Evolutionary conservation across 2,888 invertebrate genomes (phyloP), one percentile per base, ranked within the genome.

Genomic region (Altica lythri): DNA sequence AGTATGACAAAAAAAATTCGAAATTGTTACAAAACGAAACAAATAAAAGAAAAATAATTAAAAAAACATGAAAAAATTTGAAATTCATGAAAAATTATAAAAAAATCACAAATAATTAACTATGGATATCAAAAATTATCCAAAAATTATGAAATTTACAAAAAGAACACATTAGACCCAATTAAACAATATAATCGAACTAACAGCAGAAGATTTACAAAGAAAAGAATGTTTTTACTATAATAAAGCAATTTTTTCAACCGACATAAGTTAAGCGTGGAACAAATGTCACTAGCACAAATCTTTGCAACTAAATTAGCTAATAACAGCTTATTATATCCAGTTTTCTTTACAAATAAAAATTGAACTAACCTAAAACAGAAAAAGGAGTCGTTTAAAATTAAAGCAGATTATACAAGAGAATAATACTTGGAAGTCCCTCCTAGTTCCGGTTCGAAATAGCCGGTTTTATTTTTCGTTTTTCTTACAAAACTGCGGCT

Each of bases 371-470:
- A 16, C 22, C 37, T 46, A 46, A 37, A 46, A 46, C 46, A 46
- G 46, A 46, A 17, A 46, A 16, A 34, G 22, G 35, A 37, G 46
- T 37, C 46, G n/a, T 46, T 37, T 37, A 43, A 44, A 55, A 55
- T 55, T 51, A 51, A 43, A 55, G 29, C 37, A 30, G 45, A 55
- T 51, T 55, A 55, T n/a, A n/a, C 13, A 51, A 46, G 50, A 37
- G 55, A 51, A 55, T 51, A 51, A 54, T 54, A 54, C 55, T 46
- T 52, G 52, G 54, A 59, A 57, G 65, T 56, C 55, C 69, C 71
- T 68, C 73, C 72, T 64, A 67, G 70, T 73, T 73, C 72, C 73
- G 73, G 70, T 65, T 56, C 63, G 62, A 70, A 72, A 73, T 71
- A 71, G 67, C 62, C 53, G 71, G 73, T 72, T 72, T 72, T 72